Evolutionary conservation across 1,140 invertebrate species (phyloP).

Genomic region (Metopolophium dirhodum): DNA sequence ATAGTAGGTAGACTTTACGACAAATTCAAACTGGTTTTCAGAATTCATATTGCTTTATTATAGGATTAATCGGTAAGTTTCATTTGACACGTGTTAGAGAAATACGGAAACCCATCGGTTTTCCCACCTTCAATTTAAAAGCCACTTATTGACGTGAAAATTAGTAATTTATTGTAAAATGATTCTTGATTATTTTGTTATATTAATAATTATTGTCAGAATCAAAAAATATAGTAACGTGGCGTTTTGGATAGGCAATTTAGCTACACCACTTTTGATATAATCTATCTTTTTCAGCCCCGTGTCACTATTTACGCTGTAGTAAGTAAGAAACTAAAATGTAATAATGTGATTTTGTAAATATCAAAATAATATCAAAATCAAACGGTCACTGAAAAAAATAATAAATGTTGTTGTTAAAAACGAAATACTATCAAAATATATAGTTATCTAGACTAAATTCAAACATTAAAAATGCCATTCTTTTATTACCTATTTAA

Average conservation of each 20-base stretch:
- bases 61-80: background rate
- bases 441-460: background rate
- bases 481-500: too few relatives aligned
- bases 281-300: background rate
- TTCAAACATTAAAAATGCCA: background rate
- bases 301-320: too few relatives aligned
- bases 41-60: background rate
- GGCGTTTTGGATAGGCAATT: background rate
- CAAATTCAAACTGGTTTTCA: background rate
- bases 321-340: background rate
- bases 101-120: background rate
- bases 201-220: background rate
- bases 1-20: background rate
- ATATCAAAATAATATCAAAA: background rate
- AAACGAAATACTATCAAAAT: background rate
- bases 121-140: background rate
- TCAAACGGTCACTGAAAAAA: background rate
- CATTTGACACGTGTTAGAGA: too few relatives aligned
- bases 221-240: background rate
- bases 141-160: background rate
- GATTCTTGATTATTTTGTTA: background rate
- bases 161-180: background rate
- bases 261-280: background rate
- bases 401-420: background rate
- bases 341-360: too few relatives aligned